These are phyloP conservation scores for Metallyticus violacea DNA, from an alignment of 2,888 invertebrate species.

Conservation along the genomic window DNA sequence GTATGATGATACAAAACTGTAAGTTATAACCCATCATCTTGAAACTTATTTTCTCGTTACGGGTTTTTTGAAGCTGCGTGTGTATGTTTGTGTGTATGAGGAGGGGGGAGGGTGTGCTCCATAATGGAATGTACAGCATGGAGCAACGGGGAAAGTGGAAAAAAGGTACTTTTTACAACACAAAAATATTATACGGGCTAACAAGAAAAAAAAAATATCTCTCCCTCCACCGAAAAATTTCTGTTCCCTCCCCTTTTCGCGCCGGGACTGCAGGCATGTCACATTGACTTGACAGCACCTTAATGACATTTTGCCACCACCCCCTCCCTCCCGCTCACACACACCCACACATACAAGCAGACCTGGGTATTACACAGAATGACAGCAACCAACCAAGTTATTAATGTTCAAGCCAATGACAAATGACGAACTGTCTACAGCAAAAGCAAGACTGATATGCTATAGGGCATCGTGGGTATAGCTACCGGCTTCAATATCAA, in stretches of 20 bases:
- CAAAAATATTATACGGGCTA: not conserved
- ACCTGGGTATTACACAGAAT: slow-evolving; percentile 25
- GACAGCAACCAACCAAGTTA: slow-evolving; percentile 32
- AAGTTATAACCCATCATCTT: not conserved
- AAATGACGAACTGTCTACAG: slow-evolving; percentile 54
- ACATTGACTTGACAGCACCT: slow-evolving; percentile 52
- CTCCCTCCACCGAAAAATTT: not conserved
- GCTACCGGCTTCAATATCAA: slow-evolving; percentile 14
- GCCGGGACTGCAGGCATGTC: slow-evolving; percentile 39
- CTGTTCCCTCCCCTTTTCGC: not conserved
- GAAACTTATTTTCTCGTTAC: not conserved
- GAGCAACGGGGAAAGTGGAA: not conserved
- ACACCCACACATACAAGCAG: slow-evolving; percentile 19
- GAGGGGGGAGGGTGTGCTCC: not conserved
- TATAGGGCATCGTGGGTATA: slow-evolving; percentile 15
- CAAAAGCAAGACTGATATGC: slow-evolving; percentile 52
- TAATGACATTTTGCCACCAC: slow-evolving; percentile 46
- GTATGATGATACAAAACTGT: too few species aligned
- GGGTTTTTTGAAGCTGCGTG: too few species aligned
- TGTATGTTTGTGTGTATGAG: not conserved
- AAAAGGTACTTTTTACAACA: not conserved
- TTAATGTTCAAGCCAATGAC: slow-evolving; percentile 51
- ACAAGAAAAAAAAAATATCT: not conserved
- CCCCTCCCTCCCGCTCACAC: slow-evolving; percentile 19
- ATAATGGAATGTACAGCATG: not conserved